These are phyloP conservation scores for Sinocyclocheilus anophthalmus DNA, from an alignment of 2,113 vertebrate species.

Conservation along the genomic window DNA sequence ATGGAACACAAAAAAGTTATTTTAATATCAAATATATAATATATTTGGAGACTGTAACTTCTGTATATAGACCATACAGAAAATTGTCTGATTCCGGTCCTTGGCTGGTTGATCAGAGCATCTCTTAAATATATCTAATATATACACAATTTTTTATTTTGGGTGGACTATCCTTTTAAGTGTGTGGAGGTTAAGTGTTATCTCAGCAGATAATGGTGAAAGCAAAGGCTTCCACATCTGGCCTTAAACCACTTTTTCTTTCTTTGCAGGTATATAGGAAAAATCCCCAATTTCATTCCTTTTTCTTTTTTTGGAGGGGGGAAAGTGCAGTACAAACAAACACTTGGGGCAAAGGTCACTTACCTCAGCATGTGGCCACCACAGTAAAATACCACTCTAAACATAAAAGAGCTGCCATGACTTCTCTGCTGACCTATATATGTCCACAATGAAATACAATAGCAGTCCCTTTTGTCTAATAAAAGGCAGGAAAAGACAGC, in stretches of 20 bases:
- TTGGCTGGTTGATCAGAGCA: too few species aligned
- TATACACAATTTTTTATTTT: background rate
- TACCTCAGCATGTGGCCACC: slow-evolving; percentile 54
- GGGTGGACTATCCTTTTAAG: background rate
- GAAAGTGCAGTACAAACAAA: slow-evolving; percentile 56
- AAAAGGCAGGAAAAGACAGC: slow-evolving; percentile 15
- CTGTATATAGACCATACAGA: too few species aligned
- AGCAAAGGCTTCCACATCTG: slow-evolving; percentile 54
- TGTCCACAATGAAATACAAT: slow-evolving; percentile 47
- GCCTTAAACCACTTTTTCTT: slow-evolving; percentile 19
- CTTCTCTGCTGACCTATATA: slow-evolving; percentile 54
- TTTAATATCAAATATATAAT: too few species aligned
- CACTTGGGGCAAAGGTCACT: slow-evolving; percentile 55
- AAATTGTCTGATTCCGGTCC: too few species aligned
- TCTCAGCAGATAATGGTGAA: slow-evolving; percentile 33
- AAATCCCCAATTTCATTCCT: slow-evolving; percentile 46
- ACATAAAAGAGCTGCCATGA: slow-evolving; percentile 46
- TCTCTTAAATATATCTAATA: too few species aligned
- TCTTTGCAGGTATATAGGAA: background rate
- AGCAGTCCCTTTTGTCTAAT: slow-evolving; percentile 23
- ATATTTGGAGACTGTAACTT: too few species aligned
- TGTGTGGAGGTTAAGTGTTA: slow-evolving; percentile 40
- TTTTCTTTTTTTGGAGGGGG: background rate
- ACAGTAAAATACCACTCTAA: slow-evolving; percentile 47
- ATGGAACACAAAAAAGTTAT: background rate